Percentiles rank a stretch among this genome's conserved stretches.
These are phyloP conservation scores for Andrena haemorrhoa DNA, from an alignment of 2,888 invertebrate species.

Conservation along the genomic window DNA sequence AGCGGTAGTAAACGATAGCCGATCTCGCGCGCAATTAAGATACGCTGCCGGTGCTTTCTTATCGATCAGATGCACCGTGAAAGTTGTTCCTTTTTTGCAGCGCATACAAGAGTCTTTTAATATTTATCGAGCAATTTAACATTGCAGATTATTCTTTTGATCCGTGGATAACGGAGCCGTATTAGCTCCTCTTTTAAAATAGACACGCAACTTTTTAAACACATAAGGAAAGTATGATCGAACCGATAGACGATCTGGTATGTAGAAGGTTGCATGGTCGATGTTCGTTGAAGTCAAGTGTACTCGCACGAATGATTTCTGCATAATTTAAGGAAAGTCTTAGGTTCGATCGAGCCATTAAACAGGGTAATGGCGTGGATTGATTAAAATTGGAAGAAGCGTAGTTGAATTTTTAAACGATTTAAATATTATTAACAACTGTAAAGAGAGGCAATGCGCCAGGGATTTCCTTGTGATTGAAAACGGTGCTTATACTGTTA, in stretches of 20 bases:
- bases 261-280: neutral
- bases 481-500: too few species aligned
- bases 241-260: neutral
- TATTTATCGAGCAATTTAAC: conserved; percentile 41
- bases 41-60: conserved; percentile 11
- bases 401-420: neutral
- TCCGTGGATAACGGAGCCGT: neutral
- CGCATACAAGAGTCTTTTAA: conserved; percentile 23
- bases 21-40: conserved; percentile 50
- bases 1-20: conserved; percentile 32
- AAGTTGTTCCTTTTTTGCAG: conserved; percentile 48
- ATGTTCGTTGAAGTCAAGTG: neutral
- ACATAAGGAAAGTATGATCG: conserved; percentile 19
- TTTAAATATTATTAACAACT: neutral
- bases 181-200: conserved; percentile 16
- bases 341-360: neutral
- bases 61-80: conserved; percentile 48
- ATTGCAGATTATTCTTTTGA: too few species aligned
- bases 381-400: neutral
- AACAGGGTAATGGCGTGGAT: neutral
- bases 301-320: neutral
- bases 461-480: too few species aligned
- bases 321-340: neutral
- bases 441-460: too few species aligned
- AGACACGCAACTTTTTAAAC: conserved; percentile 11